A percentile compares a stretch with the other conserved stretches of the same genome.
Conservation (phyloP, 2,113 vertebrate genomes). For the Prunella himalayana region DNA sequence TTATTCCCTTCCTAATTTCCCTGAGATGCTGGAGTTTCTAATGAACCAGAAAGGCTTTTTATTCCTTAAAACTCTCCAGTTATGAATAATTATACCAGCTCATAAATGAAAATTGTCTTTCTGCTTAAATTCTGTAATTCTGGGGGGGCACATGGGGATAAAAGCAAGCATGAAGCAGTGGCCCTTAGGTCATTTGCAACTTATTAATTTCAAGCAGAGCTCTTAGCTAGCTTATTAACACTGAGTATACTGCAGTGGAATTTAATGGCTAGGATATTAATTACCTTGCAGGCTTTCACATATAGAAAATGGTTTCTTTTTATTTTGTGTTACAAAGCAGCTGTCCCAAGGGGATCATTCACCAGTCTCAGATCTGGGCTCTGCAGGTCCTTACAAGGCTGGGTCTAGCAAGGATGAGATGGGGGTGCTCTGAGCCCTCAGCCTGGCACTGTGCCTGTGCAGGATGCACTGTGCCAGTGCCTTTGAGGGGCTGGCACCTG, state of each 20-base stretch:
- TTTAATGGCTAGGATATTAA: constrained; percentile 62
- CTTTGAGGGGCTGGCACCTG: no score
- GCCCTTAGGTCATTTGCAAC: constrained; percentile 72
- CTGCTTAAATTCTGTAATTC: constrained; percentile 67
- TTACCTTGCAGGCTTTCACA: constrained; percentile 48
- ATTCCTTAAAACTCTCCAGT: constrained; percentile 52
- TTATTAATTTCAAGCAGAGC: constrained; percentile 73
- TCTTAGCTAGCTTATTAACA: constrained; percentile 62
- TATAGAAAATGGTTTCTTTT: constrained; percentile 8
- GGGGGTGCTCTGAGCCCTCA: not conserved
- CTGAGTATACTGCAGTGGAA: constrained; percentile 25
- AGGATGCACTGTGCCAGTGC: not conserved
- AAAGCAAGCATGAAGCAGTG: constrained; percentile 37
- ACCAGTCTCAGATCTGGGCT: not conserved
- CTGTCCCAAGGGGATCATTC: not conserved
- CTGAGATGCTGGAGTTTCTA: constrained; percentile 42
- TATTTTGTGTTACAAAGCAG: not conserved
- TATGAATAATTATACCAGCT: constrained; percentile 67
- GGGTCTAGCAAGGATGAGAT: not conserved
- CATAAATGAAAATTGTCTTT: constrained; percentile 72
- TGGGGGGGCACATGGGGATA: constrained; percentile 15
- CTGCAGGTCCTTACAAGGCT: not conserved
- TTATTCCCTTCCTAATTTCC: not conserved
- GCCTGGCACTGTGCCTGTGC: not conserved
- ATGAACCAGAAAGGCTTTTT: constrained; percentile 66